Evolutionary conservation across 2,113 vertebrate genomes (phyloP).

Genomic region (Phaethon lepturus): DNA sequence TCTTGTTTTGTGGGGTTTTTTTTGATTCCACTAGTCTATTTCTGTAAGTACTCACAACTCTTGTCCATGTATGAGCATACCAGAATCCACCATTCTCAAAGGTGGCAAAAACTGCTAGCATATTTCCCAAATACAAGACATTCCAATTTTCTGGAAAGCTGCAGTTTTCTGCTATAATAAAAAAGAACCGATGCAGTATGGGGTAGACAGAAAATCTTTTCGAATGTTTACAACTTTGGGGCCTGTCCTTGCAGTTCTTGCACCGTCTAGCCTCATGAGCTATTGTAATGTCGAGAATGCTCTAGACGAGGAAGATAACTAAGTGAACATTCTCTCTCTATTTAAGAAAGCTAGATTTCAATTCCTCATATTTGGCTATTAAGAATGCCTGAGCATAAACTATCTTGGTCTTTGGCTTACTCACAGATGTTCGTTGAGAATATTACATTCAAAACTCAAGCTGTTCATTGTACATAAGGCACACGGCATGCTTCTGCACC

Average conservation of each 20-base stretch:
- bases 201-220: background rate
- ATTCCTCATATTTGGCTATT: background rate
- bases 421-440: background rate
- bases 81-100: background rate
- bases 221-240: background rate
- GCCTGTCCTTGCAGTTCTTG: background rate
- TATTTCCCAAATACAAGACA: background rate
- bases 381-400: background rate
- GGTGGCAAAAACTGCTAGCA: background rate
- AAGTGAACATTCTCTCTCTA: background rate
- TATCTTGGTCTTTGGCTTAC: background rate
- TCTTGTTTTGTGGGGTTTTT: background rate
- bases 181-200: background rate
- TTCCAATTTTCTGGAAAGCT: background rate
- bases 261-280: background rate
- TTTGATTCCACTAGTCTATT: background rate
- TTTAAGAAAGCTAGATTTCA: background rate
- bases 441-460: background rate
- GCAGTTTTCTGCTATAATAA: background rate
- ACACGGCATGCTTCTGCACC: background rate
- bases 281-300: accelerated
- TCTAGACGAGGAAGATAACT: background rate
- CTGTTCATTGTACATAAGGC: background rate
- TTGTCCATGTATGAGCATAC: background rate
- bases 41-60: background rate